A percentile compares a stretch with the other conserved stretches of the same genome.
phyloP scores from a whole-genome alignment of 2,113 vertebrate species.

The Saiga tatarica region DNA sequence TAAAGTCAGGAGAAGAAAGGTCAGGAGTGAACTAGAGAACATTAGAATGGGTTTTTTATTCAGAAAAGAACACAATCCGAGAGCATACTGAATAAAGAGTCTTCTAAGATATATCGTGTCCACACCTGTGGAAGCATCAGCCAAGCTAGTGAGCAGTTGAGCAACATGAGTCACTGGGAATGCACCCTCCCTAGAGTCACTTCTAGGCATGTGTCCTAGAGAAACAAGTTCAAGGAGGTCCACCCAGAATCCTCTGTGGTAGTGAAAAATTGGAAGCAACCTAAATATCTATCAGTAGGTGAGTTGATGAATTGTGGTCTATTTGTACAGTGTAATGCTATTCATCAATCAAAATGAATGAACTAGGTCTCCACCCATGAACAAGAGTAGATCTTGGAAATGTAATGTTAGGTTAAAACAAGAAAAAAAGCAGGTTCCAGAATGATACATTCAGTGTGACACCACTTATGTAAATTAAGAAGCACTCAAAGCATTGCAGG shows the following conservation, averaged over 20 bases:
- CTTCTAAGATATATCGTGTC: background rate
- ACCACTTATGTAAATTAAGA: background rate
- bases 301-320: background rate
- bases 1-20: background rate
- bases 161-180: accelerated
- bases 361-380: background rate
- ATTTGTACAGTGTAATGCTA: background rate
- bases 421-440: background rate
- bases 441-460: background rate
- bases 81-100: background rate
- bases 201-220: background rate
- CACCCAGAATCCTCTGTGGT: background rate
- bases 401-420: background rate
- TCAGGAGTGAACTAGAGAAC: background rate
- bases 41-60: background rate
- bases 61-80: background rate
- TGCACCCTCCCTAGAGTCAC: background rate
- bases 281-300: background rate
- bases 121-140: background rate
- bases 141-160: background rate
- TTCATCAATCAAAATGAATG: background rate
- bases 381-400: background rate
- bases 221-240: background rate
- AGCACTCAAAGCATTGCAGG: background rate
- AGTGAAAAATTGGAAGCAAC: background rate